Percentiles rank a stretch among this genome's conserved stretches.
phyloP scores from a whole-genome alignment of 2,797 vertebrate species.

The Tragelaphus oryx region DNA sequence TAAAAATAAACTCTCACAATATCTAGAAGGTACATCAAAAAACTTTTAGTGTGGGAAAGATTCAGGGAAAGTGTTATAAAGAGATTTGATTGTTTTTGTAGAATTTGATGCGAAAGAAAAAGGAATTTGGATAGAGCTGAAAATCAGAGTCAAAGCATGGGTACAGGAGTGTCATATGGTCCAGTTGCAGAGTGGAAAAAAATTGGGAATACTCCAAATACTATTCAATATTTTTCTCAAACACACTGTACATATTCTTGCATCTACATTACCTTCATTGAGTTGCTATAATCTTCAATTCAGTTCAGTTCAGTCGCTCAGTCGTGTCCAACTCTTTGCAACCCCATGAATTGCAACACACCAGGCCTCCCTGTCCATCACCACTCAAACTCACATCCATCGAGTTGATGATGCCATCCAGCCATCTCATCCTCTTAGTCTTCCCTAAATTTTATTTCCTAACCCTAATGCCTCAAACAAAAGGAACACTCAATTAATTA shows the following conservation, averaged over 20 bases:
- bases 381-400: too few relatives aligned
- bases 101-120: background rate
- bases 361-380: too few relatives aligned
- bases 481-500: background rate
- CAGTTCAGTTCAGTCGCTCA: too few relatives aligned
- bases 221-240: background rate
- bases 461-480: background rate
- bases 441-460: background rate
- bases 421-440: background rate
- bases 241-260: background rate
- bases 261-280: background rate
- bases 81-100: background rate
- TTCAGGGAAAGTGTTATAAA: background rate
- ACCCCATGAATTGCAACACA: too few relatives aligned
- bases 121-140: background rate
- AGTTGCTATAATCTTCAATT: background rate
- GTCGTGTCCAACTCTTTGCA: fast-evolving
- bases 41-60: background rate
- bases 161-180: background rate
- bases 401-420: too few relatives aligned
- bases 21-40: background rate
- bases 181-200: background rate
- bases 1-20: background rate
- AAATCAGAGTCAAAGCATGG: background rate
- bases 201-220: background rate